phyloP scores from a whole-genome alignment of 2,113 vertebrate species.

The Ciconia stormi region DNA sequence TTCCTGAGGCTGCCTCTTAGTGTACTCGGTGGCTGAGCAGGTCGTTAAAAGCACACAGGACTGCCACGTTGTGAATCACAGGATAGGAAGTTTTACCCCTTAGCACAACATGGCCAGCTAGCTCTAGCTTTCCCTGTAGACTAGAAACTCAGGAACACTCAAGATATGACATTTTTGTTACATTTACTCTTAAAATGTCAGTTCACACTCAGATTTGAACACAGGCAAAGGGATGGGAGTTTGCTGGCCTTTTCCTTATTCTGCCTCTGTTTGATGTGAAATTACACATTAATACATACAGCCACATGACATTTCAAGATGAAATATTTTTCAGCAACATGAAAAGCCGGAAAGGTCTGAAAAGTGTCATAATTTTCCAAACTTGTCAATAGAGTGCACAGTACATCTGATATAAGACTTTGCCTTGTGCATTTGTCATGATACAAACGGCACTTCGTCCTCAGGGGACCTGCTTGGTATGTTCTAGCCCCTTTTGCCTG shows the following conservation, averaged over 20 bases:
- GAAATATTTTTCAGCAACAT: neutral
- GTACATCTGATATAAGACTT: conserved; percentile 35
- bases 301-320: neutral
- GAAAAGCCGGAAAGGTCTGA: conserved; percentile 1
- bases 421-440: conserved; percentile 30
- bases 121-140: neutral
- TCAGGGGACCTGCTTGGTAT: conserved; percentile 55
- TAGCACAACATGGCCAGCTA: neutral
- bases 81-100: neutral
- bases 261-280: neutral
- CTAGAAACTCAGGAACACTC: neutral
- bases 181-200: conserved; percentile 31
- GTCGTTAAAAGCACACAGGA: neutral
- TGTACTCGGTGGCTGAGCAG: neutral
- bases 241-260: neutral
- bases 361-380: neutral
- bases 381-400: neutral
- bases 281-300: neutral
- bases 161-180: conserved; percentile 18
- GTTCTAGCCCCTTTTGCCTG: conserved; percentile 52
- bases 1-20: neutral
- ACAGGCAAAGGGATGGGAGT: neutral
- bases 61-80: neutral
- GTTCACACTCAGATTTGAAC: neutral
- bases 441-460: neutral